Evolutionary conservation across 2,113 vertebrate genomes (phyloP).

Genomic region (Hipposideros armiger): DNA sequence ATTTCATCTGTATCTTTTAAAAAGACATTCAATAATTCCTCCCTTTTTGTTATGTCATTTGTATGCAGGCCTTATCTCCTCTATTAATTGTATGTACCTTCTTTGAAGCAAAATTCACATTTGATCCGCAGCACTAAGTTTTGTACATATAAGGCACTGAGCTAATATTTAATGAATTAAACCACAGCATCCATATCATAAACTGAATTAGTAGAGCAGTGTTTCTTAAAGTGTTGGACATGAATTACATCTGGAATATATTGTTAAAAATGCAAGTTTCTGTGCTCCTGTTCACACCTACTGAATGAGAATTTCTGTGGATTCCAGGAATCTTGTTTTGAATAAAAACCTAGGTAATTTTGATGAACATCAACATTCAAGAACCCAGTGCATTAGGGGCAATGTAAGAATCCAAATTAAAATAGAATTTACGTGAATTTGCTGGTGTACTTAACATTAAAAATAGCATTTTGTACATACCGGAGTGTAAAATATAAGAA

Average conservation of each 20-base stretch:
- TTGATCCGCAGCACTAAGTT: constrained; percentile 31
- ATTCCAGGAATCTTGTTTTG: constrained; percentile 20
- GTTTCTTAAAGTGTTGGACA: not conserved
- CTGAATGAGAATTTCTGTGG: not conserved
- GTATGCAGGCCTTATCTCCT: constrained; percentile 1
- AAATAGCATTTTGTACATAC: not conserved
- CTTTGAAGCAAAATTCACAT: constrained; percentile 52
- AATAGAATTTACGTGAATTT: constrained; percentile 22
- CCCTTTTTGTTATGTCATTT: constrained; percentile 50
- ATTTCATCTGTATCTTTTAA: constrained; percentile 43
- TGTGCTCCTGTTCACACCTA: not conserved
- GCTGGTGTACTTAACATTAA: not conserved
- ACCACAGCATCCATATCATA: not conserved
- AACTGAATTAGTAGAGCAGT: not conserved
- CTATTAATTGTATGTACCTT: not conserved
- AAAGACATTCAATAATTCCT: constrained; percentile 28
- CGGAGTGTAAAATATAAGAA: not conserved
- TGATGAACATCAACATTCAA: not conserved
- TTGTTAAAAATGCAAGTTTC: constrained; percentile 22
- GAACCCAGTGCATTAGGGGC: not conserved
- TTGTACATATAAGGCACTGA: not conserved
- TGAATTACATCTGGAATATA: constrained; percentile 31
- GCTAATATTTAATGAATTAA: constrained; percentile 33
- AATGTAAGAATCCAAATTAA: constrained; percentile 1
- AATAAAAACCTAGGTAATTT: constrained; percentile 8